Evolutionary conservation across 2,888 invertebrate genomes (phyloP).

Genomic region (Platycheirus rosarum): DNA sequence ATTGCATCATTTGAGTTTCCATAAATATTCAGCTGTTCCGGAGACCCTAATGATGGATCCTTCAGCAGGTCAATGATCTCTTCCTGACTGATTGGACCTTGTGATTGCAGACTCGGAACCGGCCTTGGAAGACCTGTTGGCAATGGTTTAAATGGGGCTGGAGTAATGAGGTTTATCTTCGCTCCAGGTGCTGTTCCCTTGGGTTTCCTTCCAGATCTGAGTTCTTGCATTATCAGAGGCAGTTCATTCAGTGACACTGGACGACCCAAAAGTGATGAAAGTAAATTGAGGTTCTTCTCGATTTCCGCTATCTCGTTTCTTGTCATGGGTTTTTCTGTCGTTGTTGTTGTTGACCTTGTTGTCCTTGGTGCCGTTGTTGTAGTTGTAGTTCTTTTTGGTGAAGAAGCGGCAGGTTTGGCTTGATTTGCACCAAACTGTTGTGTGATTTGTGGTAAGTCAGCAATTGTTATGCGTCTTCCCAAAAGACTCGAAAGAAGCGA

Average conservation of each 20-base stretch:
- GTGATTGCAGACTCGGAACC: conserved; percentile 78
- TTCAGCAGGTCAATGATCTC: conserved; percentile 76
- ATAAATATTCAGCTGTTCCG: conserved; percentile 79
- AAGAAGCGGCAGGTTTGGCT: conserved; percentile 77
- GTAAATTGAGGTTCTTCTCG: conserved; percentile 72
- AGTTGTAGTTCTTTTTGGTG: conserved; percentile 14
- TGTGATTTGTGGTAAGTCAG: conserved; percentile 75
- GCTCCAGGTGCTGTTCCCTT: conserved; percentile 65
- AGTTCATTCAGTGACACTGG: conserved; percentile 71
- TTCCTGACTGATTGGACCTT: conserved; percentile 62
- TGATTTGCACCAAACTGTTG: conserved; percentile 75
- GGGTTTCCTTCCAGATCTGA: conserved; percentile 70
- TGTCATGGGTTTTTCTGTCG: conserved; percentile 79
- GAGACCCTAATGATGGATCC: conserved; percentile 76
- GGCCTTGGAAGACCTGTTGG: conserved; percentile 78
- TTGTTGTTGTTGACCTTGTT: conserved; percentile 79
- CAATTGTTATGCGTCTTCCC: conserved; percentile 76
- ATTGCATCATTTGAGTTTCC: conserved; percentile 88
- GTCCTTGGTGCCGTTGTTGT: conserved; percentile 79
- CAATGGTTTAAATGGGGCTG: conserved; percentile 76
- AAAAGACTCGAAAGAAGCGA: conserved; percentile 76
- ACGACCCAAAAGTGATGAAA: conserved; percentile 75
- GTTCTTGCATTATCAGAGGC: conserved; percentile 73
- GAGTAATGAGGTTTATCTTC: conserved; percentile 49
- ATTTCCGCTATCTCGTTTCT: conserved; percentile 75